phyloP scores from a whole-genome alignment of 2,888 invertebrate genomes.

The Ptychoptera contaminata region DNA sequence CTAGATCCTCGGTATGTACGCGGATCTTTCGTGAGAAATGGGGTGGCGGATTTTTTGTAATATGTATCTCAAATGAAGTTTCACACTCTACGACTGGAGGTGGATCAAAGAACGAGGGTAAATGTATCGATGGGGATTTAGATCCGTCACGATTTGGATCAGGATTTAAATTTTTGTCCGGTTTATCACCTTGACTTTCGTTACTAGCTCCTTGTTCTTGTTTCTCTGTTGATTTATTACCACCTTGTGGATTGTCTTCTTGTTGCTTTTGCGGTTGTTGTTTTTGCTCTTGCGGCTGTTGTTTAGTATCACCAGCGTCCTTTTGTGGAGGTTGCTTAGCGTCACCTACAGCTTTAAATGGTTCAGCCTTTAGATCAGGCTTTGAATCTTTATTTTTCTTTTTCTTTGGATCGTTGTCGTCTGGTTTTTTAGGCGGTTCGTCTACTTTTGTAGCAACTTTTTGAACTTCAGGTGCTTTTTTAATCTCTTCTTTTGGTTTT shows the following conservation, averaged over 20 bases:
- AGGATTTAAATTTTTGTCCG: neutral
- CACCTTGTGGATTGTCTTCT: neutral
- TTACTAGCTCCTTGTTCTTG: too few relatives aligned
- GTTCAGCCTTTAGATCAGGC: constrained; percentile 5
- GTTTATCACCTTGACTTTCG: constrained; percentile 9
- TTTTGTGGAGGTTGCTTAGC: constrained; percentile 8
- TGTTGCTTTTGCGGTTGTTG: neutral
- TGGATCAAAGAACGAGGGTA: constrained; percentile 29
- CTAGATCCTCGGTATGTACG: constrained; percentile 27
- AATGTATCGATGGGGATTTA: constrained; percentile 15
- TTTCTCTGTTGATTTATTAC: too few relatives aligned
- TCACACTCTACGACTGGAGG: constrained; percentile 27
- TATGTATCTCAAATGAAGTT: constrained; percentile 28
- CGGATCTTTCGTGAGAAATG: constrained; percentile 23
- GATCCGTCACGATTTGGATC: too few relatives aligned
- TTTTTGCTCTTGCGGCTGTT: neutral
- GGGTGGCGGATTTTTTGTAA: constrained; percentile 24
- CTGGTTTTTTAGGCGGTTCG: constrained; percentile 5
- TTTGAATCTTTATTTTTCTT: neutral
- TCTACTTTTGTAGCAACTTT: constrained; percentile 13
- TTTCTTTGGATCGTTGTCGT: constrained; percentile 7
- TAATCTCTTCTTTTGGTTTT: constrained; percentile 15
- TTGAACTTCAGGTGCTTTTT: constrained; percentile 9
- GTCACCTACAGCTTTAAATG: constrained; percentile 4
- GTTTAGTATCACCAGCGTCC: constrained; percentile 4